Base-by-base conservation (phyloP, 2,797 vertebrate genomes). In the Serranus cabrilla region DNA sequence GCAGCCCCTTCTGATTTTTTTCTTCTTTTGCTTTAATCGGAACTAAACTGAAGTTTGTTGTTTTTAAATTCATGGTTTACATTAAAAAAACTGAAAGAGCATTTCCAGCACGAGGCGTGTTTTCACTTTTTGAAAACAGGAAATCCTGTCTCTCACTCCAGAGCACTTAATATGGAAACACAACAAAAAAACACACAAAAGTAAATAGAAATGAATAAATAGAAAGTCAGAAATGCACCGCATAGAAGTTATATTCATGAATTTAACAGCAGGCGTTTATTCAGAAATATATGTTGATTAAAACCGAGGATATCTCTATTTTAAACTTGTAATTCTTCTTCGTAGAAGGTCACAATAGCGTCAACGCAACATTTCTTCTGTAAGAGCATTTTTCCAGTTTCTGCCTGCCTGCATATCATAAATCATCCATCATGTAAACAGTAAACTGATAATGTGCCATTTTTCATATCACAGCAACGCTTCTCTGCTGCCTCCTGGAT, bases 401-500 rank as follows among this genome's bases (percentile, higher is more conserved):
- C 21, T 25, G 42, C 50, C 45, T 62, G 71, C n/a, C 25, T 37
- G 4, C 21, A 25, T 52, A 70, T 78, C 61, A 56, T 54, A 71
- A 80, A 45, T 74, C 27, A 70, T 67, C 39, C 73, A 46, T 65
- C 49, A 71, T 71, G 40, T 70, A 70, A 78, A 82, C 71, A 70
- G 47, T 59, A 60, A 56, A 74, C 39, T 79, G 66, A 83, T 86
- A 80, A 80, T 69, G 57, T 78, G 71, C 42, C 74, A 72, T 86
- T 85, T 86, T 74, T 72, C 60, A 60, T 56, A 77, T 75, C 71
- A 42, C 60, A 63, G 78, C 34, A 37, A 58, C 7, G 18, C 46
- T 54, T 76, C 76, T 88, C 40, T 50, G 27, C 71, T 50, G 50
- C 45, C 51, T 74, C 45, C 51, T 74, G 81, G 72, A 84, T 82